phyloP scores from a whole-genome alignment of 2,113 vertebrate species.

The Cavia aperea region DNA sequence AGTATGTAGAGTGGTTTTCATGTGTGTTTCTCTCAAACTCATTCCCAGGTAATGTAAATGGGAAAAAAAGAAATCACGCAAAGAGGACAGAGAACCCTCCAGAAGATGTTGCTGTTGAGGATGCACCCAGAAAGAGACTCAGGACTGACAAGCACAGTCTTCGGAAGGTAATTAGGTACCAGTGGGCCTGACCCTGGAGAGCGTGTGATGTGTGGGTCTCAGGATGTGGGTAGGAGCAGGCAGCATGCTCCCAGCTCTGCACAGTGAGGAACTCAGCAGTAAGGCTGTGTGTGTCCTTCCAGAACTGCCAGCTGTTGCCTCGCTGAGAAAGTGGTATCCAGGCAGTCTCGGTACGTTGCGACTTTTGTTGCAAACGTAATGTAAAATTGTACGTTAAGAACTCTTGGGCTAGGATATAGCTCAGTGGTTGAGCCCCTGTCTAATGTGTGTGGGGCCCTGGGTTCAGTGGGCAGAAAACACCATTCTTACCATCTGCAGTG shows the following conservation, averaged over 20 bases:
- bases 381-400: not conserved
- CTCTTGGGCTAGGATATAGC: not conserved
- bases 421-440: not conserved
- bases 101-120: slow-evolving; percentile 74
- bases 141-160: slow-evolving; percentile 78
- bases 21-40: slow-evolving; percentile 62
- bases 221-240: not conserved
- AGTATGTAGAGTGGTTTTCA: slow-evolving; percentile 72
- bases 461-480: not conserved
- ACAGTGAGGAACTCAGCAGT: not conserved
- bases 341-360: not conserved
- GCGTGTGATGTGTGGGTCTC: slow-evolving; percentile 28
- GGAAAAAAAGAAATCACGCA: slow-evolving; percentile 79
- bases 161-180: slow-evolving; percentile 76
- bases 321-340: not conserved
- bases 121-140: slow-evolving; percentile 79
- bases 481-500: not conserved
- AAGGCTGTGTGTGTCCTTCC: not conserved
- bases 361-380: not conserved
- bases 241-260: not conserved
- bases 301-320: not conserved
- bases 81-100: slow-evolving; percentile 76
- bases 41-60: slow-evolving; percentile 77
- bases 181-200: slow-evolving; percentile 59
- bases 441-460: not conserved